Conservation (phyloP, 2,113 vertebrate species). For the Riparia riparia region DNA sequence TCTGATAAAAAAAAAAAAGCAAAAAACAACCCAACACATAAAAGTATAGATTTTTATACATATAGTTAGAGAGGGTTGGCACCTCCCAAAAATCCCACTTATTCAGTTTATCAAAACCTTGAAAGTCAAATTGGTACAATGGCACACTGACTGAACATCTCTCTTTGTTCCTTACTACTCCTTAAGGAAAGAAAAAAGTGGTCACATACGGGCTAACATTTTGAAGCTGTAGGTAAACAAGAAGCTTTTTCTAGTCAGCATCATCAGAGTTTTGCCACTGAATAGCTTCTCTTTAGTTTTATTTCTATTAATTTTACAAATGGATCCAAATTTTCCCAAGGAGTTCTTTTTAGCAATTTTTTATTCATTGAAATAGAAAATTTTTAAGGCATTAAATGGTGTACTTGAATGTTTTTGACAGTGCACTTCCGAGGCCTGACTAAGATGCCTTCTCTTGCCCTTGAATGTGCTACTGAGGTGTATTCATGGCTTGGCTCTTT, state of each 20-base stretch:
- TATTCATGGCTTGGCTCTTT: neutral
- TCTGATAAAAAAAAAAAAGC: slow-evolving; percentile 73
- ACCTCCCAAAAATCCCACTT: neutral
- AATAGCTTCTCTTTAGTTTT: neutral
- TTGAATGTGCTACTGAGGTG: neutral
- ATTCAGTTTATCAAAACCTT: neutral
- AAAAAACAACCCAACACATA: neutral
- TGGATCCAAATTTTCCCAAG: neutral
- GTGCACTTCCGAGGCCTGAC: neutral
- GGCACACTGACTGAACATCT: neutral
- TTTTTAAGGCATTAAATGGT: neutral
- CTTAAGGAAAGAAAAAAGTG: neutral
- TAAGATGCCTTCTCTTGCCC: neutral
- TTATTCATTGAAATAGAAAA: neutral
- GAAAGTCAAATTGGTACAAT: neutral
- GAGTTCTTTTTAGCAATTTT: neutral
- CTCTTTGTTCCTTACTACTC: neutral
- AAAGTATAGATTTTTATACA: neutral
- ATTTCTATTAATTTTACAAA: neutral
- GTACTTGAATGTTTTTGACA: neutral
- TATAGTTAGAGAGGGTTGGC: neutral
- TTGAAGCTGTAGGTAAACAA: neutral
- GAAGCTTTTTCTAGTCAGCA: neutral
- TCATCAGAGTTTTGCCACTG: neutral
- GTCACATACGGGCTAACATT: neutral